Evolutionary conservation across 2,888 invertebrate species (phyloP), one percentile per base, ranked within the genome.

Genomic region (Rhimphoctona megacephalus): DNA sequence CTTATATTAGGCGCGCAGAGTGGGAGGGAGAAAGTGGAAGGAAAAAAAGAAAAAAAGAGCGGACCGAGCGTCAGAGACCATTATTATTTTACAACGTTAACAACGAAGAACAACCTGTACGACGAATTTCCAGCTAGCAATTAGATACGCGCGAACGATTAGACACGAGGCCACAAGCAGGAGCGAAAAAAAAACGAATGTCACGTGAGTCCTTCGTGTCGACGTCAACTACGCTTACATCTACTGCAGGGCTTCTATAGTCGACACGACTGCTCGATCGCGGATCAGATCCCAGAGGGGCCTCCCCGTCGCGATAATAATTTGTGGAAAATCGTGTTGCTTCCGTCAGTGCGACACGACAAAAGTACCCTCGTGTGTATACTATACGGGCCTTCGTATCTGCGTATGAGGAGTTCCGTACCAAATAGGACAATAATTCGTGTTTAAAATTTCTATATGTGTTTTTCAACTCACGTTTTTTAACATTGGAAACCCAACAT

Each of bases 141-240:
- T 86, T 84, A 86, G 86, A 86, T 86, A 81, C 73, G 86, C 84
- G 73, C 64, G 73, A 84, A 86, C 78, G 86, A 86, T 86, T 86
- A 84, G 83, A 69, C 74, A 46, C 78, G 84, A 81, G 81, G 83
- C 73, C 54, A 77, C 61, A 39, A 69, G 64, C 22, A 57, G 36
- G 52, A 33, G 36, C 17, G 57, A 72, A 73, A 83, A 83, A 83
- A 83, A 54, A 36, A 61, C 61, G 46, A 74, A 83, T 78, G 66
- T 86, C 54, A 84, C 81, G 81, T 84, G 86, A 74, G 73, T 25
- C 64, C 61, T 67, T 73, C 73, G 78, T 81, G 86, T 64, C 84
- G 57, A 70, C 72, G 67, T 74, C 74, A 46, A 57, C 67, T 78
- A 54, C 49, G 36, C 39, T 54, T 77, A 64, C 19, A 72, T 70